Conservation (phyloP, 2,113 vertebrate genomes). For the Pionites leucogaster region DNA sequence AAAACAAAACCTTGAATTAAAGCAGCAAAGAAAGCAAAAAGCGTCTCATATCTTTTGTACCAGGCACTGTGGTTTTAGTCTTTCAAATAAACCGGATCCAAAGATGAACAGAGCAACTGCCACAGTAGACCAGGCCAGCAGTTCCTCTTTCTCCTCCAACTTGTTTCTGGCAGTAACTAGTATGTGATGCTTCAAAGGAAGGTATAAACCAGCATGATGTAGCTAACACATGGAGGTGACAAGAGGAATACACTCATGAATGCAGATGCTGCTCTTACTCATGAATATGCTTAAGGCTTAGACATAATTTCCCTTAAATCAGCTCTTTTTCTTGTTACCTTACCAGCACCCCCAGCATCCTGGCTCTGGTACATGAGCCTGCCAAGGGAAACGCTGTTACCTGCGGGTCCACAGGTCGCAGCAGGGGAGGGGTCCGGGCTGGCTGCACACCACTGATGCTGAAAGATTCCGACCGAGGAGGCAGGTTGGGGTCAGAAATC, state of each 20-base stretch:
- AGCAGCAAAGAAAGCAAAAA: slow-evolving; percentile 49
- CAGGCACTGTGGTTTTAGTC: background rate
- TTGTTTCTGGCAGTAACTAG: slow-evolving; percentile 52
- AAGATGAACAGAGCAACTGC: slow-evolving; percentile 37
- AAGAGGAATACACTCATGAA: slow-evolving; percentile 37
- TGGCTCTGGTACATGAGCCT: background rate
- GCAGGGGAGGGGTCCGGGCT: slow-evolving; percentile 93
- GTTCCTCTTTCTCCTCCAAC: slow-evolving; percentile 20
- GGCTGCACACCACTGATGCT: slow-evolving; percentile 94
- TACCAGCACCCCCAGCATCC: background rate
- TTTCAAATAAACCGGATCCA: background rate
- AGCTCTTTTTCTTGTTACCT: background rate
- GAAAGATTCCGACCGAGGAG: slow-evolving; percentile 96
- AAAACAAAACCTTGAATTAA: slow-evolving; percentile 60
- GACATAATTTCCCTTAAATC: background rate
- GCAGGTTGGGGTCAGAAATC: slow-evolving; percentile 95
- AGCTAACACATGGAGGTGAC: slow-evolving; percentile 57
- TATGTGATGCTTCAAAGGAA: slow-evolving; percentile 62
- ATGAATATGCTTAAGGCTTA: background rate
- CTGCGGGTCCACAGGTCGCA: slow-evolving; percentile 92
- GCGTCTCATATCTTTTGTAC: background rate
- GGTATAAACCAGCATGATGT: slow-evolving; percentile 51
- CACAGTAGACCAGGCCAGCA: slow-evolving; percentile 15
- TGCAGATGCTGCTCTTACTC: slow-evolving; percentile 37
- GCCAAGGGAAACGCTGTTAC: slow-evolving; percentile 65